These are phyloP conservation scores for Myanophis thanlyinensis DNA, from an alignment of 2,113 vertebrate genomes.

Conservation along the genomic window DNA sequence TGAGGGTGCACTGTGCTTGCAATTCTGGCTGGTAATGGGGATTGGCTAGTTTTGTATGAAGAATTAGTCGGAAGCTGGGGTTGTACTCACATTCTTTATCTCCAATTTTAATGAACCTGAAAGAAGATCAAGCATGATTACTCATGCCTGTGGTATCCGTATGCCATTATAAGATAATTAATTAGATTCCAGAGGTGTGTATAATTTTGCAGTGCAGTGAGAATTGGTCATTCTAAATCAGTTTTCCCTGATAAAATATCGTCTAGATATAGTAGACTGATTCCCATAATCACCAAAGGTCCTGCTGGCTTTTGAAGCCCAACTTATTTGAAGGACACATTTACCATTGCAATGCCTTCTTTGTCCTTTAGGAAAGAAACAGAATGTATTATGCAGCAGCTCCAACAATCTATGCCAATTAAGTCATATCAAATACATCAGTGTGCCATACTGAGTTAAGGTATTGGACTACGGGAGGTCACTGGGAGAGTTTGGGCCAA, in stretches of 20 bases:
- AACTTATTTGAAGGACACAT: not conserved
- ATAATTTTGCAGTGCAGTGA: not conserved
- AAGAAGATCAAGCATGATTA: not conserved
- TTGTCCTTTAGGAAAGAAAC: not conserved
- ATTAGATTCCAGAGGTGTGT: not conserved
- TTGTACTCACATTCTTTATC: conserved; percentile 95
- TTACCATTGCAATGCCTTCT: not conserved
- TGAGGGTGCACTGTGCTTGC: conserved; percentile 95
- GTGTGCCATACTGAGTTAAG: not conserved
- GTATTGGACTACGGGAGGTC: not conserved
- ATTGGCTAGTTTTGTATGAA: conserved; percentile 92
- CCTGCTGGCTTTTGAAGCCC: not conserved
- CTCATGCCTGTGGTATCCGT: rapidly evolving
- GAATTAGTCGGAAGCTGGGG: conserved; percentile 86
- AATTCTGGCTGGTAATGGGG: conserved; percentile 96
- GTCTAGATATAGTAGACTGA: not conserved
- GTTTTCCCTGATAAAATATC: not conserved
- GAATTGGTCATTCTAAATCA: not conserved
- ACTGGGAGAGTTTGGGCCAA: not conserved
- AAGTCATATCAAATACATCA: not conserved
- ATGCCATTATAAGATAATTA: not conserved
- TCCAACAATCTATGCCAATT: not conserved
- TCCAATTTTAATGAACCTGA: conserved; percentile 88
- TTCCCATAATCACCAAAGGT: not conserved
- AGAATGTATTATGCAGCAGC: not conserved